Conservation (phyloP, 2,113 vertebrate genomes). For the Rhodinocichla rosea region DNA sequence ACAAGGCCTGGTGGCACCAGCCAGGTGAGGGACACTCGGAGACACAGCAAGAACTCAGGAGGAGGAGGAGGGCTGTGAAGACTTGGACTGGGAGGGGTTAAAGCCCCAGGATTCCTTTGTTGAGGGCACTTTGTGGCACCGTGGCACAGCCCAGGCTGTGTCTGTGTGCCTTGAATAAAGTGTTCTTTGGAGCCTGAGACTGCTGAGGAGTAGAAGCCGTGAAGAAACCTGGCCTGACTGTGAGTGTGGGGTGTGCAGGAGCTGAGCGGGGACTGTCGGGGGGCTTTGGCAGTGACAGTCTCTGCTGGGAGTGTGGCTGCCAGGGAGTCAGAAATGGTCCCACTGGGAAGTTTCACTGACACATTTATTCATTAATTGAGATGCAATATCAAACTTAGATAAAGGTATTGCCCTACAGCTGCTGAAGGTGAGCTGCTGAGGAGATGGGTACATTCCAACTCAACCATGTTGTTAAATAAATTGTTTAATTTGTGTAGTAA, state of each 20-base stretch:
- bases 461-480: background rate
- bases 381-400: background rate
- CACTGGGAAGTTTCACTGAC: background rate
- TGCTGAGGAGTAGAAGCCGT: background rate
- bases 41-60: background rate
- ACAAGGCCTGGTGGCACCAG: background rate
- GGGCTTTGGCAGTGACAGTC: background rate
- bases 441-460: background rate
- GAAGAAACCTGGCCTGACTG: background rate
- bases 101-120: background rate
- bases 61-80: background rate
- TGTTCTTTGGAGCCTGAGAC: background rate
- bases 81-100: background rate
- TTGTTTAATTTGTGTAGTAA: background rate
- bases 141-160: background rate
- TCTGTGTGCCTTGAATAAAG: background rate
- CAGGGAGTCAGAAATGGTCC: background rate
- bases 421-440: background rate
- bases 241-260: background rate
- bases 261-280: fast-evolving
- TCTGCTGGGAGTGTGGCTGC: background rate
- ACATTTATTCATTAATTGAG: background rate
- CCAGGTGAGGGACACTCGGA: background rate
- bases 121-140: fast-evolving
- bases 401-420: background rate